Conservation (phyloP, 2,113 vertebrate species). For the Oncorhynchus clarkii region DNA sequence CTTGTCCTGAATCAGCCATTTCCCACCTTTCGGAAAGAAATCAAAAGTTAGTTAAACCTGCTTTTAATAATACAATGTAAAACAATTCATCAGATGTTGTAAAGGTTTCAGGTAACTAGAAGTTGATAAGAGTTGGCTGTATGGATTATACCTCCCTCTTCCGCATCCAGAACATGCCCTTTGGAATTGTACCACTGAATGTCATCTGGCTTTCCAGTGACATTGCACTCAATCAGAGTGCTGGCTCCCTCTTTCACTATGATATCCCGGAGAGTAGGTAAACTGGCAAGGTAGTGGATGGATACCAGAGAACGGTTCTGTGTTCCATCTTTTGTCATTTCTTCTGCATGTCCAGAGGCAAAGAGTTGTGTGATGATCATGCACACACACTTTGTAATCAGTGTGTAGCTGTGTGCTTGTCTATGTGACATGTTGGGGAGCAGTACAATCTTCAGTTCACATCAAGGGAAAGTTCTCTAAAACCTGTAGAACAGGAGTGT, state of each 20-base stretch:
- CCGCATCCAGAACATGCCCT: slow-evolving; percentile 70
- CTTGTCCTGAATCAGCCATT: slow-evolving; percentile 75
- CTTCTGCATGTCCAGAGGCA: neutral
- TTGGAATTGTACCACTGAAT: slow-evolving; percentile 89
- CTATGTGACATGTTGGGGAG: neutral
- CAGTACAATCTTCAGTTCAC: neutral
- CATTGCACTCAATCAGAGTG: slow-evolving; percentile 83
- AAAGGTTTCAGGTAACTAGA: neutral
- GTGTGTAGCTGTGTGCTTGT: no score
- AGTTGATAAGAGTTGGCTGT: neutral
- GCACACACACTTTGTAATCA: neutral
- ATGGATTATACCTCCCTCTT: slow-evolving; percentile 72
- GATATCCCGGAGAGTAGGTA: slow-evolving; percentile 64
- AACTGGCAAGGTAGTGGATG: slow-evolving; percentile 43
- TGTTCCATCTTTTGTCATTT: neutral
- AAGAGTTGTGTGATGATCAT: neutral
- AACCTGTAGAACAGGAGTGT: neutral
- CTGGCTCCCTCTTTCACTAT: slow-evolving; percentile 85
- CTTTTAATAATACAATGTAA: neutral
- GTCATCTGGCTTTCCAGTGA: slow-evolving; percentile 64
- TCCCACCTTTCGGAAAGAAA: slow-evolving; percentile 69
- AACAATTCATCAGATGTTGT: neutral
- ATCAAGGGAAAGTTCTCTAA: neutral
- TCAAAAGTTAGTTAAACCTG: neutral
- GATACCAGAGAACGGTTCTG: neutral